These are phyloP conservation scores for Acanthoscelides obtectus DNA, from an alignment of 2,888 invertebrate species.

Conservation along the genomic window DNA sequence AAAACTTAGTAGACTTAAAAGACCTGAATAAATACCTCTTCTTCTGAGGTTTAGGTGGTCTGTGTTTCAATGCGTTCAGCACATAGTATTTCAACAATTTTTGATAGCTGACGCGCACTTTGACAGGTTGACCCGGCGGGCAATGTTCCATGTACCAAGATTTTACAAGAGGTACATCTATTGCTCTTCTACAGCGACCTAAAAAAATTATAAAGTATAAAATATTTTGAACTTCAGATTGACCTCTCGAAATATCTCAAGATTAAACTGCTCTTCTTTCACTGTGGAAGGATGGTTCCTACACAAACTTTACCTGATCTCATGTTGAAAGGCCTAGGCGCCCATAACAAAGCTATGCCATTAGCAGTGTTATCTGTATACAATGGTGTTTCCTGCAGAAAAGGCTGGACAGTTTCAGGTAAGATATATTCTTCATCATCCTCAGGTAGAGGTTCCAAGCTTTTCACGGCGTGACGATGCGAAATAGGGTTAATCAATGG, in stretches of 20 bases:
- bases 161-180: slow-evolving; percentile 96
- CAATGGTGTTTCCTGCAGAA: slow-evolving; percentile 89
- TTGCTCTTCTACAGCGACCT: slow-evolving; percentile 88
- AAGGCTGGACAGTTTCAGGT: slow-evolving; percentile 85
- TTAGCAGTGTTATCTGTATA: slow-evolving; percentile 99
- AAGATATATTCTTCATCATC: slow-evolving; percentile 93
- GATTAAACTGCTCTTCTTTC: neutral
- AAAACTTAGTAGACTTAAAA: slow-evolving; percentile 99
- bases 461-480: slow-evolving; percentile 81
- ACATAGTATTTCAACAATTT: slow-evolving; percentile 98
- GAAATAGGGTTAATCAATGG: slow-evolving; percentile 99
- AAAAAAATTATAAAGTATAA: no score
- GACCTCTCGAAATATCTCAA: neutral
- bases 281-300: no score
- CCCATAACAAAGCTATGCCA: slow-evolving; percentile 95
- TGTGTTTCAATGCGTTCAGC: slow-evolving; percentile 93
- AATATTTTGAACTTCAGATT: no score
- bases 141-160: slow-evolving; percentile 95
- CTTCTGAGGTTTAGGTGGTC: slow-evolving; percentile 97
- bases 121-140: slow-evolving; percentile 95
- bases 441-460: slow-evolving; percentile 80
- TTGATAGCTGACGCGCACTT: slow-evolving; percentile 98
- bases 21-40: slow-evolving; percentile 97
- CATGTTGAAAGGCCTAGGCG: slow-evolving; percentile 95
- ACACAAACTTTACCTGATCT: slow-evolving; percentile 63